These are phyloP conservation scores for Cottoperca gobio DNA, from an alignment of 2,797 vertebrate species.

Conservation along the genomic window DNA sequence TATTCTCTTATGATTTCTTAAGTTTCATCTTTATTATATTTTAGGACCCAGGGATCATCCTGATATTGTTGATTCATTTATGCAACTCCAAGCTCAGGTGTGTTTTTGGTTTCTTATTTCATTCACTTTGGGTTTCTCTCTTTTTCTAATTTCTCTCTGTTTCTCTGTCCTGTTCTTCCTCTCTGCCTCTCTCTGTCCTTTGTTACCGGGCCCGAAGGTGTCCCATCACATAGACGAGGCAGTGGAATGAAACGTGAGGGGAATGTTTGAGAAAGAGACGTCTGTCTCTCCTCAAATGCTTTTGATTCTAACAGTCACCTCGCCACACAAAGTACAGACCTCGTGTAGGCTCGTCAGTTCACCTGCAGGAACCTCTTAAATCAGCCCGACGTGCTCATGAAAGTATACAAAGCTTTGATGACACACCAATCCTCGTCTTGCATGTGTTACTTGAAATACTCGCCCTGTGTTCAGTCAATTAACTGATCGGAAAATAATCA, in stretches of 20 bases:
- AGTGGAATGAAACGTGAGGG: slow-evolving; percentile 76
- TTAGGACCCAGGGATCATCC: slow-evolving; percentile 99
- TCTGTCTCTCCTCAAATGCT: slow-evolving; percentile 74
- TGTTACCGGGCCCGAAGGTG: slow-evolving; percentile 70
- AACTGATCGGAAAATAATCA: background rate
- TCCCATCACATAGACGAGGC: slow-evolving; percentile 76
- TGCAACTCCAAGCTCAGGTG: slow-evolving; percentile 99
- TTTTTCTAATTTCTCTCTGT: slow-evolving; percentile 75
- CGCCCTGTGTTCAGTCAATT: background rate
- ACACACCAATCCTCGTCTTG: background rate
- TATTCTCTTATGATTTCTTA: slow-evolving; percentile 98
- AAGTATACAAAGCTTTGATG: background rate
- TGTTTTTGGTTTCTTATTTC: slow-evolving; percentile 99
- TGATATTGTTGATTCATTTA: slow-evolving; percentile 99
- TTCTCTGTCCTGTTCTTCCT: slow-evolving; percentile 80
- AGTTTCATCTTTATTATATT: slow-evolving; percentile 99
- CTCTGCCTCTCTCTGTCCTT: slow-evolving; percentile 87
- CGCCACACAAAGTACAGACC: slow-evolving; percentile 22
- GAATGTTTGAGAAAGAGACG: slow-evolving; percentile 72
- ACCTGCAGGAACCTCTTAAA: background rate
- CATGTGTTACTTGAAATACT: background rate
- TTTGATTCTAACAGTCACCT: slow-evolving; percentile 72
- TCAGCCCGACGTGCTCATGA: background rate
- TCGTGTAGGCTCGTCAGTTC: slow-evolving; percentile 3
- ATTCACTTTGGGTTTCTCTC: slow-evolving; percentile 99